Percentiles rank a stretch among this genome's conserved stretches.
Evolutionary conservation across 2,888 invertebrate species (phyloP).

Genomic region (Heliconius ethilla): DNA sequence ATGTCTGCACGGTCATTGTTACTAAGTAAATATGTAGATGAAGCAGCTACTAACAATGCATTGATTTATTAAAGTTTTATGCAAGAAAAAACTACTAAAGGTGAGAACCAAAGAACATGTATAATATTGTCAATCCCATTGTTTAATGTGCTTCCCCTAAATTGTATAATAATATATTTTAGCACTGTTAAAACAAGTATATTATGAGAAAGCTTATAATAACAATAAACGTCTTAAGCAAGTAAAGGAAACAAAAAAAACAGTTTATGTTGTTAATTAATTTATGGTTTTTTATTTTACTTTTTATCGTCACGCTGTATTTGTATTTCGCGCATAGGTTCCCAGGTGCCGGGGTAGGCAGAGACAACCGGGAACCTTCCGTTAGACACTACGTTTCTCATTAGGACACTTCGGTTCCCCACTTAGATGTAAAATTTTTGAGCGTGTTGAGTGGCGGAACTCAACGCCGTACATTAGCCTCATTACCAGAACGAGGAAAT

Average conservation of each 20-base stretch:
- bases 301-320: neutral
- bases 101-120: conserved; percentile 63
- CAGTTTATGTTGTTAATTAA: neutral
- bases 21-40: conserved; percentile 79
- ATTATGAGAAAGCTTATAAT: neutral
- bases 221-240: neutral
- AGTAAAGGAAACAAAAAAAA: neutral
- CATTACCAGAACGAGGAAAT: too few species aligned
- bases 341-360: too few species aligned
- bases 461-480: too few species aligned
- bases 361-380: too few species aligned
- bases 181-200: neutral
- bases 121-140: conserved; percentile 37
- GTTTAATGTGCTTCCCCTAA: conserved; percentile 28
- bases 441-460: too few species aligned
- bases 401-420: too few species aligned
- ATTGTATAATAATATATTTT: conserved; percentile 5
- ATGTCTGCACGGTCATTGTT: conserved; percentile 80
- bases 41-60: conserved; percentile 70
- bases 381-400: too few species aligned
- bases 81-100: conserved; percentile 65
- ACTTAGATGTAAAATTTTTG: too few species aligned
- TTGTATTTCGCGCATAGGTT: too few species aligned
- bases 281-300: neutral
- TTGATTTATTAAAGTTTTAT: conserved; percentile 71